phyloP scores from a whole-genome alignment of 2,113 vertebrate genomes.

The Cavia aperea region DNA sequence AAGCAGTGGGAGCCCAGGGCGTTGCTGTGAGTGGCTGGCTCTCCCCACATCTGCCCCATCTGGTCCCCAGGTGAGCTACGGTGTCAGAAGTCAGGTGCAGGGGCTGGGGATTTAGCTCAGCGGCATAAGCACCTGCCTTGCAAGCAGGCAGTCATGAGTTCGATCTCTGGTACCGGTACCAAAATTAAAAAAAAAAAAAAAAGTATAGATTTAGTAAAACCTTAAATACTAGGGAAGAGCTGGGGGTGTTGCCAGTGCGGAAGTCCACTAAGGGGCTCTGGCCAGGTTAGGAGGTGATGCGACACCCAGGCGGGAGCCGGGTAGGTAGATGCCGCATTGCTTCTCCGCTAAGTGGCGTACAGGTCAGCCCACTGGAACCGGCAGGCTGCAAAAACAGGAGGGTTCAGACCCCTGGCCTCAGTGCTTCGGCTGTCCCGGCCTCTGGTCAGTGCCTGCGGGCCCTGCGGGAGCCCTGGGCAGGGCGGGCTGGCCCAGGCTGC shows the following conservation, averaged over 20 bases:
- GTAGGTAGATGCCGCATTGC: background rate
- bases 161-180: no score
- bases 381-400: background rate
- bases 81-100: no score
- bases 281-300: background rate
- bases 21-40: background rate
- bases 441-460: background rate
- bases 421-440: background rate
- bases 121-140: no score
- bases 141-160: no score
- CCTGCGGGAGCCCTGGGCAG: no score
- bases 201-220: background rate
- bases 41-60: rapidly evolving
- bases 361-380: rapidly evolving
- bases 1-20: background rate
- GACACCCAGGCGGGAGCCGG: background rate
- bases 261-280: rapidly evolving
- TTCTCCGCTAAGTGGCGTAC: background rate
- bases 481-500: background rate
- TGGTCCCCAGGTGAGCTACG: background rate
- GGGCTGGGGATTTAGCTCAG: no score
- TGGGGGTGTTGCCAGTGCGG: background rate
- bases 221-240: background rate
- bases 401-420: background rate
- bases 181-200: no score